These are phyloP conservation scores for Sturnira hondurensis DNA, from an alignment of 2,113 vertebrate genomes.

Conservation along the genomic window DNA sequence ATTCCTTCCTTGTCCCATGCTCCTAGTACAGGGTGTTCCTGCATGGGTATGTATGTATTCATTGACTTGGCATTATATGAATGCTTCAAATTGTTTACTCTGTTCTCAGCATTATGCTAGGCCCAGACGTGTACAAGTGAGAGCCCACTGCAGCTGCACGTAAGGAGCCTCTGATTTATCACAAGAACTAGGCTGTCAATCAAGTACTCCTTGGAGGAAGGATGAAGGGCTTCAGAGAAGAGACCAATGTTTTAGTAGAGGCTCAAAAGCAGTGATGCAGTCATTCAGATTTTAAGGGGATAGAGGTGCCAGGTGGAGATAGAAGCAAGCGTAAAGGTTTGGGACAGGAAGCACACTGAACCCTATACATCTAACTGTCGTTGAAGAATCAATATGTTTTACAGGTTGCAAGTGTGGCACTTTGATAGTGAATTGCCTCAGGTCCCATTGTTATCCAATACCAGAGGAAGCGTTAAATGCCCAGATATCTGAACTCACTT, in stretches of 20 bases:
- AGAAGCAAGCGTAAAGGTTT: neutral
- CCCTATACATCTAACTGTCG: neutral
- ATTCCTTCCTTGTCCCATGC: neutral
- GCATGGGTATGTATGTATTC: neutral
- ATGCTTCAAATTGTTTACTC: neutral
- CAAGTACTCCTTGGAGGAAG: neutral
- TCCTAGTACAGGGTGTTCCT: neutral
- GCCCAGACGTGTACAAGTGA: neutral
- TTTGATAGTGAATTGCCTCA: neutral
- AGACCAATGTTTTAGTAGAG: neutral
- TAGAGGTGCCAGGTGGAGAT: neutral
- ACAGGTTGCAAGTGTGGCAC: neutral
- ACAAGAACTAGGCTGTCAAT: neutral
- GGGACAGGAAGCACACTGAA: neutral
- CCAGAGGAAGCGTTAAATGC: neutral
- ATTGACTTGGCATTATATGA: neutral
- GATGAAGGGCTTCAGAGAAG: neutral
- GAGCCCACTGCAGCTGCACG: neutral
- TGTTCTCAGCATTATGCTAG: neutral
- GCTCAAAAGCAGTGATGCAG: neutral
- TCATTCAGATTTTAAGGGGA: neutral
- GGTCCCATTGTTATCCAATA: neutral
- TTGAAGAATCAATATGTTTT: neutral
- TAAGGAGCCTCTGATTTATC: neutral
- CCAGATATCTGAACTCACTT: neutral